Conservation (phyloP, 2,888 invertebrate species). For the Chloroclystis v-ata region DNA sequence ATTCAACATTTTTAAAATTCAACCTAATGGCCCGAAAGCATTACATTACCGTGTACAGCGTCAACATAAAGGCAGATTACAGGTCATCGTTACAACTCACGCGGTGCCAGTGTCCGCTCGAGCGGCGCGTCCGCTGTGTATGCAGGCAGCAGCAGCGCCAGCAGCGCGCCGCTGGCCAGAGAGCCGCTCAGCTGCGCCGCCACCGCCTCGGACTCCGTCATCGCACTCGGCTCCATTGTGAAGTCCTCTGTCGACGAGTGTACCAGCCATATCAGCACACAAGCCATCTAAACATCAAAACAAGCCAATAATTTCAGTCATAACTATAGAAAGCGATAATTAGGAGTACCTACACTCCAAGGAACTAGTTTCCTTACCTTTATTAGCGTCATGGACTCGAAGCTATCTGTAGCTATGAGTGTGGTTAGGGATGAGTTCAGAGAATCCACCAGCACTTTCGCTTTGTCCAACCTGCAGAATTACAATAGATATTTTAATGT, state of each 20-base stretch:
- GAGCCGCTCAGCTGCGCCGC: constrained; percentile 79
- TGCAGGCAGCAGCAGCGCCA: constrained; percentile 83
- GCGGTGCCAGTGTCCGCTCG: constrained; percentile 78
- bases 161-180: constrained; percentile 81
- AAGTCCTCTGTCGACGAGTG: constrained; percentile 77
- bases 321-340: no score
- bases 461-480: constrained; percentile 72
- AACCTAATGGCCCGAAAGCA: no score
- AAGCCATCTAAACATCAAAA: constrained; percentile 78
- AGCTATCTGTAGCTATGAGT: constrained; percentile 87
- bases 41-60: no score
- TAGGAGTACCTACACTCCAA: no score
- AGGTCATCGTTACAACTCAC: constrained; percentile 9
- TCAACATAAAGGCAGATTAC: no score
- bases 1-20: no score
- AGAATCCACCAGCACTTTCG: constrained; percentile 79
- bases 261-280: constrained; percentile 86
- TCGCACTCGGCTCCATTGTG: constrained; percentile 56
- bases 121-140: constrained; percentile 83
- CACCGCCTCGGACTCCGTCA: constrained; percentile 77
- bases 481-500: background rate
- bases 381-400: constrained; percentile 85
- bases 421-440: constrained; percentile 85
- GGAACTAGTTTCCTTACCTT: constrained; percentile 67
- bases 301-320: background rate